Percentiles rank a stretch among this genome's conserved stretches.
Conservation (phyloP, 2,113 vertebrate genomes). For the Aythya baeri region DNA sequence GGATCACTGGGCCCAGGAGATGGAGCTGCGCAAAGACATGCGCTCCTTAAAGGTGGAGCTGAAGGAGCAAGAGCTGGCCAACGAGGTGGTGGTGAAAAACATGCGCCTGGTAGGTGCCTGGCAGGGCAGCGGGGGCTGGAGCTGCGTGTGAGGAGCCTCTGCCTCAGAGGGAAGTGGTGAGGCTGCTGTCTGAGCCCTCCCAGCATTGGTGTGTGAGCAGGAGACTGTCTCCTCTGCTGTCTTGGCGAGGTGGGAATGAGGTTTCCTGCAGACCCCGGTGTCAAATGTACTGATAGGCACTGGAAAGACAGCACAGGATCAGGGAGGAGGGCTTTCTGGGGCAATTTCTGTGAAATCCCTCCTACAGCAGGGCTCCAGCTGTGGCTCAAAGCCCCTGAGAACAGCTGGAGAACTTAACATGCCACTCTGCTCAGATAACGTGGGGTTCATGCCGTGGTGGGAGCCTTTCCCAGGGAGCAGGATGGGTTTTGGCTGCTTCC, state of each 20-base stretch:
- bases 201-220: neutral
- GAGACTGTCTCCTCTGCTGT: neutral
- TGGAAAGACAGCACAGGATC: neutral
- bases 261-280: neutral
- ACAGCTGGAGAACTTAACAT: neutral
- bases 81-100: slow-evolving; percentile 78
- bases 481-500: neutral
- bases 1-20: slow-evolving; percentile 81
- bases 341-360: neutral
- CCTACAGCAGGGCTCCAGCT: neutral
- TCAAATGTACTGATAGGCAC: neutral
- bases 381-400: neutral
- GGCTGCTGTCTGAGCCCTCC: too few species aligned
- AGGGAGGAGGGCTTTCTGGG: neutral
- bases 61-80: slow-evolving; percentile 84
- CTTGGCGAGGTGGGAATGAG: neutral
- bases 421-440: accelerated
- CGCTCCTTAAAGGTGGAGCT: slow-evolving; percentile 72
- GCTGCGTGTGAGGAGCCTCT: accelerated
- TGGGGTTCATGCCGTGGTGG: accelerated
- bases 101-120: slow-evolving; percentile 78
- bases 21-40: slow-evolving; percentile 72
- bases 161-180: neutral
- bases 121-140: neutral
- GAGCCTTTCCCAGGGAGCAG: neutral